Conservation (phyloP, 2,113 vertebrate genomes). For the Tonatia bakeri region DNA sequence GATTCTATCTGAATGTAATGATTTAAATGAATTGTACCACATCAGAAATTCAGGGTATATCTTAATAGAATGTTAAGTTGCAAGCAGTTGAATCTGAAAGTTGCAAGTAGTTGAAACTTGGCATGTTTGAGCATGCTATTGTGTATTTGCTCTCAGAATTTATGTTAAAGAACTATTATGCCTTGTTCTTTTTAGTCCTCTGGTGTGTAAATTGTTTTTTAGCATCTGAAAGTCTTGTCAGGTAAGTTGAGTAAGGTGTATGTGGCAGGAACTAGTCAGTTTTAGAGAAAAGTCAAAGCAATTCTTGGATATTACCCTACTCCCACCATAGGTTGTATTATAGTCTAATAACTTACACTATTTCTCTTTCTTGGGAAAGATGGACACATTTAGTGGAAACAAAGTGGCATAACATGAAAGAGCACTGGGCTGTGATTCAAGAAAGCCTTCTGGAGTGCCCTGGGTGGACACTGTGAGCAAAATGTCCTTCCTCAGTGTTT, state of each 20-base stretch:
- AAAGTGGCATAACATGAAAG: not conserved
- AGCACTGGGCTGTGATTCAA: not conserved
- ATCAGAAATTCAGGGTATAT: not conserved
- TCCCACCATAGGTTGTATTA: not conserved
- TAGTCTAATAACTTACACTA: not conserved
- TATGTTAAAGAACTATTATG: slow-evolving; percentile 11
- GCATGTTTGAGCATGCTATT: not conserved
- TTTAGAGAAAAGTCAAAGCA: slow-evolving; percentile 3
- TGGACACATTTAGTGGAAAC: not conserved
- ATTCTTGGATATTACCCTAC: not conserved
- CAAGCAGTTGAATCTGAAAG: slow-evolving; percentile 25
- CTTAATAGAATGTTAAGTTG: slow-evolving; percentile 4
- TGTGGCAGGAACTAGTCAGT: not conserved
- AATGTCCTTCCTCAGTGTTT: not conserved
- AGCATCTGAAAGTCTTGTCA: slow-evolving; percentile 27
- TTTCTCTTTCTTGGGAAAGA: slow-evolving; percentile 12
- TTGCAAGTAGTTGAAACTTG: slow-evolving; percentile 19
- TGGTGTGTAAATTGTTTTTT: slow-evolving; percentile 32
- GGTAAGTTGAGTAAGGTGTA: not conserved
- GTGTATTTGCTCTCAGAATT: slow-evolving; percentile 49
- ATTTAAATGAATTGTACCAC: slow-evolving; percentile 21
- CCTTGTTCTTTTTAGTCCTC: not conserved
- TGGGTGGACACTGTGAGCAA: not conserved
- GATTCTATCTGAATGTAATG: slow-evolving; percentile 3
- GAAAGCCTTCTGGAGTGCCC: not conserved